Percentiles rank a stretch among this genome's conserved stretches.
Evolutionary conservation across 2,888 invertebrate species (phyloP).

Genomic region (Spisula subtruncata): DNA sequence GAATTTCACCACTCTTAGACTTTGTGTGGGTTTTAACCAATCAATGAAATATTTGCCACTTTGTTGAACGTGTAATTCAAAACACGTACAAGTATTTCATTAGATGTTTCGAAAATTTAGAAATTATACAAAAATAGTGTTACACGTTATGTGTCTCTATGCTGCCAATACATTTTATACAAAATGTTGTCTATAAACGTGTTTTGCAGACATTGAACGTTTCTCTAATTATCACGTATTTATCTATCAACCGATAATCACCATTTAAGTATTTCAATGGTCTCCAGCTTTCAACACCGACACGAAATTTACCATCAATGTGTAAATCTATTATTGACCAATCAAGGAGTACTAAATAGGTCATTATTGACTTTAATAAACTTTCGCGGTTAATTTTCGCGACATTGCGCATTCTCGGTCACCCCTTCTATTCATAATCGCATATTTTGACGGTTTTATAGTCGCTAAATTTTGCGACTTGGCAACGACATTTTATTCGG

Average conservation of each 20-base stretch:
- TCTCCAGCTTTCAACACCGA: background rate
- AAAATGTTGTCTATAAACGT: background rate
- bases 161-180: background rate
- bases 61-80: no score
- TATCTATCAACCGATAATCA: constrained; percentile 27
- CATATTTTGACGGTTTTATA: constrained; percentile 43
- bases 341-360: constrained; percentile 38
- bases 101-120: no score
- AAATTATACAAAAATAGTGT: background rate
- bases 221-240: constrained; percentile 30
- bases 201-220: background rate
- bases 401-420: constrained; percentile 31
- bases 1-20: no score
- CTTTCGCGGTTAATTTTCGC: constrained; percentile 52
- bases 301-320: constrained; percentile 24
- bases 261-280: background rate
- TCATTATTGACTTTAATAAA: constrained; percentile 36
- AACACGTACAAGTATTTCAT: no score
- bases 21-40: no score
- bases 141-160: background rate
- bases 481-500: background rate
- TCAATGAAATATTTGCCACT: no score
- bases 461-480: background rate
- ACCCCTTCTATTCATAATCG: background rate
- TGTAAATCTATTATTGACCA: constrained; percentile 48